These are phyloP conservation scores for Microtus ochrogaster DNA, from an alignment of 2,113 vertebrate species.

Conservation along the genomic window DNA sequence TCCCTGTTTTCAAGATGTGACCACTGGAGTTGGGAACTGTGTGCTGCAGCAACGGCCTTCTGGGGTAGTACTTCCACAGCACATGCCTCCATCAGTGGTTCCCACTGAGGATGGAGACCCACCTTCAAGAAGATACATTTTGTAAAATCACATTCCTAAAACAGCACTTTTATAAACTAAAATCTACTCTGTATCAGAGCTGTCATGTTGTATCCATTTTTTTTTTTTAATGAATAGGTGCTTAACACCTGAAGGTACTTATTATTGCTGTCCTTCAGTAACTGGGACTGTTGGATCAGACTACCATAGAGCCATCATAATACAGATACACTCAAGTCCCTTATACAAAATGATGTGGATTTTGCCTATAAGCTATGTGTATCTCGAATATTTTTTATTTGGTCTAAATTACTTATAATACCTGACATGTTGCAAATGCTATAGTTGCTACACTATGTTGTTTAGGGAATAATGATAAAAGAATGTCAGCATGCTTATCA, in stretches of 20 bases:
- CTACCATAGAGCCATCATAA: not conserved
- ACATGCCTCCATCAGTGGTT: not conserved
- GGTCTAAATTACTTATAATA: not conserved
- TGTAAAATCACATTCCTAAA: not conserved
- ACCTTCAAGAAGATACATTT: not conserved
- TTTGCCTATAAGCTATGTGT: not conserved
- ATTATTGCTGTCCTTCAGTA: not conserved
- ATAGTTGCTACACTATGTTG: not conserved
- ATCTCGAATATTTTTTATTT: not conserved
- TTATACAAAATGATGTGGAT: not conserved
- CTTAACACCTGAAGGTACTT: no score
- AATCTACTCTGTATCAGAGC: not conserved
- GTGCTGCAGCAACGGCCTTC: not conserved
- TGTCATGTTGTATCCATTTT: not conserved
- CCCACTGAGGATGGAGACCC: not conserved
- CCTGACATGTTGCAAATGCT: not conserved
- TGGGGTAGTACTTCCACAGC: not conserved
- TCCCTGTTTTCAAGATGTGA: not conserved
- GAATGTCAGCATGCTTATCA: not conserved
- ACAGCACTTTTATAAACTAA: not conserved
- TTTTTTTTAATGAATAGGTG: not conserved
- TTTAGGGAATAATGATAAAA: not conserved
- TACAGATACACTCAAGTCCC: not conserved
- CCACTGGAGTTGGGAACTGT: not conserved
- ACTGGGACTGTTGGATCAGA: not conserved